Percentiles rank a stretch among this genome's conserved stretches.
Conservation (phyloP, 1,140 invertebrate species). For the Laodelphax striatellus region DNA sequence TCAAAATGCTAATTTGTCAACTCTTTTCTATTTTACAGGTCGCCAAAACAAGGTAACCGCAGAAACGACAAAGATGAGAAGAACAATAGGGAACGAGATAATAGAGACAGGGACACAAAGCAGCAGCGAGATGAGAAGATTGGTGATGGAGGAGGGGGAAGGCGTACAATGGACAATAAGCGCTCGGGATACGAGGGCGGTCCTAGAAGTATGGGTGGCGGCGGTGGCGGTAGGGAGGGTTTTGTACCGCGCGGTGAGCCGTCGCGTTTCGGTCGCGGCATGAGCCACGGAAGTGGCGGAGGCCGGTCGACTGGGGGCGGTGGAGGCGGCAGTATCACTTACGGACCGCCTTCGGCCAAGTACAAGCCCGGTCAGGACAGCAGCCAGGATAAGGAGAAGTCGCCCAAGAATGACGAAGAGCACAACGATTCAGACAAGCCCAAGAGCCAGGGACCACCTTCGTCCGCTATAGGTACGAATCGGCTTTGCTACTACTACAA, state of each 20-base stretch:
- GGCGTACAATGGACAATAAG: not conserved
- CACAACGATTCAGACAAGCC: slow-evolving; percentile 5
- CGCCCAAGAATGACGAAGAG: slow-evolving; percentile 2
- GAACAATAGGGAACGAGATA: slow-evolving; percentile 31
- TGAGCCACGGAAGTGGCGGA: not conserved
- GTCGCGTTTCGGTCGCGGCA: slow-evolving; percentile 7
- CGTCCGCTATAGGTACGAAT: not conserved
- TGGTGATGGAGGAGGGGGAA: slow-evolving; percentile 7
- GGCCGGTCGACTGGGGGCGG: not conserved
- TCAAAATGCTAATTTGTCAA: too few species aligned
- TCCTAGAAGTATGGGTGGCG: slow-evolving; percentile 7
- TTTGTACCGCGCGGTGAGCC: slow-evolving; percentile 13
- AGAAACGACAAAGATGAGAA: slow-evolving; percentile 44
- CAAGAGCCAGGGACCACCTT: not conserved
- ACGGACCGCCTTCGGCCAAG: slow-evolving; percentile 16
- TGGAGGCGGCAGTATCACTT: slow-evolving; percentile 2
- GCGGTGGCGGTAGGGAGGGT: not conserved
- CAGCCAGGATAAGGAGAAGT: too few species aligned
- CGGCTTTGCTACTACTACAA: not conserved
- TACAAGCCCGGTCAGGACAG: slow-evolving; percentile 5
- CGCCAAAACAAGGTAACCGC: slow-evolving; percentile 29
- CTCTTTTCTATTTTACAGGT: slow-evolving; percentile 16
- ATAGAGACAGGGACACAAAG: not conserved
- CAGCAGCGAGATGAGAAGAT: not conserved
- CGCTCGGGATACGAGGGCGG: slow-evolving; percentile 8